These are phyloP conservation scores for Callyntrura guangdongensis DNA, from an alignment of 2,888 invertebrate species.

Conservation along the genomic window DNA sequence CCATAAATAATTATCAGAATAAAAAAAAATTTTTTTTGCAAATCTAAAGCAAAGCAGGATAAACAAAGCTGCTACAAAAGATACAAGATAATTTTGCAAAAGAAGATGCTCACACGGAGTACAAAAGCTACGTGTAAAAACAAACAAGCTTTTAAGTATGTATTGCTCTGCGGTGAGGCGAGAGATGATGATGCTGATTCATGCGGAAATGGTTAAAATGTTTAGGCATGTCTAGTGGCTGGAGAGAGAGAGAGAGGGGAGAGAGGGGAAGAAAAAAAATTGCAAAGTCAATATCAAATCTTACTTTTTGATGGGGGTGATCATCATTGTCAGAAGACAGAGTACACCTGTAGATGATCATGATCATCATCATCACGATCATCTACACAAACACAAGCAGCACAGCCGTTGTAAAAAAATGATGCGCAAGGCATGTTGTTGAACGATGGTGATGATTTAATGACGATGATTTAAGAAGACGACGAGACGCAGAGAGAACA, in stretches of 20 bases:
- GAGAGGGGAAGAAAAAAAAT: neutral
- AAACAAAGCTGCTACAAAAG: neutral
- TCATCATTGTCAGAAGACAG: too few species aligned
- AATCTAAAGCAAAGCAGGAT: neutral
- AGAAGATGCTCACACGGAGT: neutral
- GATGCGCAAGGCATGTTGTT: neutral
- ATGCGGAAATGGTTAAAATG: neutral
- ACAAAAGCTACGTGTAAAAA: too few species aligned
- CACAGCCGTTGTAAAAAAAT: neutral
- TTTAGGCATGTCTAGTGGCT: neutral
- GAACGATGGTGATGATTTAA: conserved; percentile 10
- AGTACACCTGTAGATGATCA: neutral
- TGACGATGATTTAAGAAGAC: neutral
- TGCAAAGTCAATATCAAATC: conserved; percentile 16
- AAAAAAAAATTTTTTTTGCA: too few species aligned
- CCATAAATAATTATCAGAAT: conserved; percentile 22
- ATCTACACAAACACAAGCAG: neutral
- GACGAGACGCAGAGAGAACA: neutral
- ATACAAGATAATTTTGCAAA: neutral
- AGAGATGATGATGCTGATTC: neutral
- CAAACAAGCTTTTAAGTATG: too few species aligned
- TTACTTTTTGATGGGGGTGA: neutral
- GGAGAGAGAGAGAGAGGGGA: neutral
- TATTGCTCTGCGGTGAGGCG: neutral
- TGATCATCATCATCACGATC: neutral